Evolutionary conservation across 2,888 invertebrate genomes (phyloP).

Genomic region (Zonitis immaculata): DNA sequence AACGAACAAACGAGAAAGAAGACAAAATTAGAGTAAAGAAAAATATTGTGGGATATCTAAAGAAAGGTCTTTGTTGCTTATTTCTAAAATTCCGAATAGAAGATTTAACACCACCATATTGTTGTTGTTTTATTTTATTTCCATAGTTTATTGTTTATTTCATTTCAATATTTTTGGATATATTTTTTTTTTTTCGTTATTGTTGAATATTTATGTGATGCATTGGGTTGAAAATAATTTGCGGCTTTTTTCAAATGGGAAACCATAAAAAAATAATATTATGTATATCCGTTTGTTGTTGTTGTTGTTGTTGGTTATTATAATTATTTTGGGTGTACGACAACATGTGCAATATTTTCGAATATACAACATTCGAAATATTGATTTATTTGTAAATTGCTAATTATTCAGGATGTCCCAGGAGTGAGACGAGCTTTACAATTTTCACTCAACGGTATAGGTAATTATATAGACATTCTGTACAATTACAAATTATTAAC

Average conservation of each 20-base stretch:
- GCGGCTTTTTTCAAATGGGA: conserved; percentile 33
- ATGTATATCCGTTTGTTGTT: conserved; percentile 33
- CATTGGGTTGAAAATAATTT: conserved; percentile 34
- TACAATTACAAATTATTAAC: no score
- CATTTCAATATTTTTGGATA: no score
- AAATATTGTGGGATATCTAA: no score
- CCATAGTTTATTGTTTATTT: no score
- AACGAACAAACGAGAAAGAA: conserved; percentile 5
- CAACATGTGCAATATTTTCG: conserved; percentile 28
- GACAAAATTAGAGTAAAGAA: background rate
- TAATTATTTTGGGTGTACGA: conserved; percentile 30
- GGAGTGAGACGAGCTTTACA: no score
- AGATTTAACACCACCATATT: background rate
- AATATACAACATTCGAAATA: background rate
- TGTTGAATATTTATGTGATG: conserved; percentile 2
- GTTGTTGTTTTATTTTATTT: background rate
- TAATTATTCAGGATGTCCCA: no score
- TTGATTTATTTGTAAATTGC: no score
- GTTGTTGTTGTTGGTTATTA: no score
- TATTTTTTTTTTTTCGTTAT: no score
- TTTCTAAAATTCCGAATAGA: background rate
- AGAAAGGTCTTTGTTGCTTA: background rate
- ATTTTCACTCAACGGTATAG: no score
- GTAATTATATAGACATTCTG: no score
- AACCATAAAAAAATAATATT: conserved; percentile 36